phyloP scores from a whole-genome alignment of 2,113 vertebrate genomes.

The Syngnathus typhle region DNA sequence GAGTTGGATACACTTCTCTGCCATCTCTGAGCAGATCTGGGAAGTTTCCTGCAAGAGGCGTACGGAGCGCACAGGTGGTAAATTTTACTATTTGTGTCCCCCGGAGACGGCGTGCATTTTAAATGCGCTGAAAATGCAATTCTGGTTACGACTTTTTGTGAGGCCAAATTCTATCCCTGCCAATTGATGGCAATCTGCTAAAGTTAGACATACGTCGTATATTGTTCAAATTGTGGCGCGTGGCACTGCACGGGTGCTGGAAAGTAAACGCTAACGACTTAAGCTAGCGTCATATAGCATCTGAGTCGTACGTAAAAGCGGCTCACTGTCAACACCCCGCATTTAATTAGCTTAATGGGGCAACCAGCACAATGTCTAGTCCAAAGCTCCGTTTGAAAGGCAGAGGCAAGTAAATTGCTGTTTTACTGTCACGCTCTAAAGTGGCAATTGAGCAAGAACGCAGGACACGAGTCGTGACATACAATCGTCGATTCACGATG shows the following conservation, averaged over 20 bases:
- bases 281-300: not conserved
- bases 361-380: not conserved
- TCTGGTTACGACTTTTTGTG: slow-evolving; percentile 38
- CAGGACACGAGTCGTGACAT: too few species aligned
- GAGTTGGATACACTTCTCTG: slow-evolving; percentile 57
- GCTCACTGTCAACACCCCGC: not conserved
- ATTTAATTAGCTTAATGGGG: not conserved
- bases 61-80: slow-evolving; percentile 35
- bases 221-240: not conserved
- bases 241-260: not conserved
- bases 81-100: slow-evolving; percentile 34
- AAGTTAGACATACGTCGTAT: not conserved
- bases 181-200: not conserved
- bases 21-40: slow-evolving; percentile 37
- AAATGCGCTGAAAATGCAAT: slow-evolving; percentile 56
- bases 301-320: too few species aligned
- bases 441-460: too few species aligned
- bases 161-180: not conserved
- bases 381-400: too few species aligned
- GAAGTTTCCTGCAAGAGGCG: slow-evolving; percentile 5
- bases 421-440: too few species aligned
- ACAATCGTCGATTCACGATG: too few species aligned
- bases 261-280: not conserved
- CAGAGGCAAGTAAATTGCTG: too few species aligned
- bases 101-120: slow-evolving; percentile 37